Conservation (phyloP, 2,113 vertebrate species). For the Neotragus pygmaeus region DNA sequence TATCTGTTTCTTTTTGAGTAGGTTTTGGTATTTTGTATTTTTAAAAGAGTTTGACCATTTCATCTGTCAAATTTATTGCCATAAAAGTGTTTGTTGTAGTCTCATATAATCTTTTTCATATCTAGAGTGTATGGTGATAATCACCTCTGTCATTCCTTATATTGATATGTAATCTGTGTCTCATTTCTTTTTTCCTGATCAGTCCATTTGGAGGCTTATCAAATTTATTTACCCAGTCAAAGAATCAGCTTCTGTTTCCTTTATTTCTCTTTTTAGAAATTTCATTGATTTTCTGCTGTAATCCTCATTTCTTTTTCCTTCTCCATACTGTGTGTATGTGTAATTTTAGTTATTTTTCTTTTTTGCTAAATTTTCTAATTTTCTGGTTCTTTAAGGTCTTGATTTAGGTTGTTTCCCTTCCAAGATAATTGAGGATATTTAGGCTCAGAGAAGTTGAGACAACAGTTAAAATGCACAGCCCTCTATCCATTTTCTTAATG, state of each 20-base stretch:
- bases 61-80: conserved; percentile 1
- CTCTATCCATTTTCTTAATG: background rate
- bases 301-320: background rate
- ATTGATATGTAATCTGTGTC: background rate
- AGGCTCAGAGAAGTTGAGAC: background rate
- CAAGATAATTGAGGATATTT: background rate
- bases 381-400: background rate
- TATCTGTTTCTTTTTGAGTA: background rate
- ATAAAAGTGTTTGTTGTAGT: conserved; percentile 8
- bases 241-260: background rate
- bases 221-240: background rate
- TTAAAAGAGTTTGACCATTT: conserved; percentile 5
- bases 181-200: background rate
- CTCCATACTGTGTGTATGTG: background rate
- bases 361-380: background rate
- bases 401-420: background rate
- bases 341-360: conserved; percentile 10
- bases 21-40: background rate
- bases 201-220: background rate
- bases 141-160: background rate
- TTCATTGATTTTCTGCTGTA: background rate
- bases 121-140: background rate
- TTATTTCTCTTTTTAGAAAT: background rate
- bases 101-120: background rate
- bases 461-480: background rate